A percentile compares a stretch with the other conserved stretches of the same genome.
Conservation (phyloP, 2,797 vertebrate species). For the Knipowitschia caucasica region DNA sequence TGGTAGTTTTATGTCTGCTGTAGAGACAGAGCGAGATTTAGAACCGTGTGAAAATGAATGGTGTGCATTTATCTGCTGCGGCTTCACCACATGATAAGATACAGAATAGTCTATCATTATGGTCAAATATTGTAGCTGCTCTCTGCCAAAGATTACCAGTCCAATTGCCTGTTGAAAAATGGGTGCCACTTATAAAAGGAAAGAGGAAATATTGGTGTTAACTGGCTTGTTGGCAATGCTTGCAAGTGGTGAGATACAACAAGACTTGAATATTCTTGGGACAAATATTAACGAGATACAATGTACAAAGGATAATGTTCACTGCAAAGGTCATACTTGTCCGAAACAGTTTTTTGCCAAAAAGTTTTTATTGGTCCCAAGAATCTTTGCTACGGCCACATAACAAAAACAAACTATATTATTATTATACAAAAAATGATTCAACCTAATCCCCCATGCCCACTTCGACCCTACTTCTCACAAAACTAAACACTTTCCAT, state of each 20-base stretch:
- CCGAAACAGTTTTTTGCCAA: background rate
- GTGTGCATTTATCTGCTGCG: background rate
- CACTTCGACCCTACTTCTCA: no score
- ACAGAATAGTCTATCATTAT: background rate
- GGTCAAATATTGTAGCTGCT: conserved; percentile 1
- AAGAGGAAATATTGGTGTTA: background rate
- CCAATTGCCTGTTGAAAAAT: background rate
- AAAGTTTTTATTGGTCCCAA: no score
- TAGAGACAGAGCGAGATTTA: conserved; percentile 2
- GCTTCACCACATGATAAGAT: conserved; percentile 3
- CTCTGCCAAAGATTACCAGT: background rate
- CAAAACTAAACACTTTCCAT: no score
- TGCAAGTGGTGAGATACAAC: background rate
- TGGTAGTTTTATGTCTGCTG: background rate
- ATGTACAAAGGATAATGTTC: background rate
- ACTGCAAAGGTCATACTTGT: background rate
- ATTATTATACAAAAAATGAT: no score
- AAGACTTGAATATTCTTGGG: background rate
- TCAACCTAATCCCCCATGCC: no score
- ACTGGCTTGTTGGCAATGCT: background rate
- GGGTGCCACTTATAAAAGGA: background rate
- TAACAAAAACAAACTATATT: no score
- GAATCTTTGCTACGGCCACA: no score
- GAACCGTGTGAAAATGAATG: conserved; percentile 1
- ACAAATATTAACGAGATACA: background rate